Evolutionary conservation across 1,140 invertebrate genomes (phyloP).

Genomic region (Choristoneura fumiferana): DNA sequence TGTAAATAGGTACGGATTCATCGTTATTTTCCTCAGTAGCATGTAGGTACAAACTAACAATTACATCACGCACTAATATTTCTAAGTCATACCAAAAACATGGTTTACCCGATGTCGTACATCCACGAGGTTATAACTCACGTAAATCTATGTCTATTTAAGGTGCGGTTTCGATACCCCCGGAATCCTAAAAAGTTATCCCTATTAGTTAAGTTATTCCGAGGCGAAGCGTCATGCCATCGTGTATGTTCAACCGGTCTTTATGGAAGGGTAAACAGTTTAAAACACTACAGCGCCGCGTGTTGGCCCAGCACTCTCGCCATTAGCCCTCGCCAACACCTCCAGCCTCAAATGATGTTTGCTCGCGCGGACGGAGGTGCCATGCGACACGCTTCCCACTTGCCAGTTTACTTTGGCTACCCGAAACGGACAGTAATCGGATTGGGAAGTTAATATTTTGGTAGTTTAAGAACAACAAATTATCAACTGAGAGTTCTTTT

Average conservation of each 20-base stretch:
- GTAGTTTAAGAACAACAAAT: too few species aligned
- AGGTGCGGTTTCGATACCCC: too few species aligned
- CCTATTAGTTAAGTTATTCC: neutral
- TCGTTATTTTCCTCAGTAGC: too few species aligned
- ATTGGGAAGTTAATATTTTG: constrained; percentile 30
- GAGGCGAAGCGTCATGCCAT: constrained; percentile 35
- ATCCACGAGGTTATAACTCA: too few species aligned
- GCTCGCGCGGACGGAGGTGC: constrained; percentile 53
- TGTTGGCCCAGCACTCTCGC: constrained; percentile 72
- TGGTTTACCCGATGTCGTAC: too few species aligned
- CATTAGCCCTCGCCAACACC: constrained; percentile 70
- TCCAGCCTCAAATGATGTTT: constrained; percentile 69
- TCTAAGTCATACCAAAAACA: too few species aligned
- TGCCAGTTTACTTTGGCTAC: constrained; percentile 61
- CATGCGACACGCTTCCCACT: constrained; percentile 56
- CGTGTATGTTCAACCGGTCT: constrained; percentile 51
- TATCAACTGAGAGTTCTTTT: too few species aligned
- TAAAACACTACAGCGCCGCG: constrained; percentile 68
- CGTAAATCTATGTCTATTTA: too few species aligned
- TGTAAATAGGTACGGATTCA: too few species aligned
- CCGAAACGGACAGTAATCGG: constrained; percentile 47
- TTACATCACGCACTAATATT: too few species aligned
- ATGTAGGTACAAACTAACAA: too few species aligned
- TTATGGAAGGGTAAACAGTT: constrained; percentile 74
- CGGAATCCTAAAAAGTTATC: too few species aligned